These are phyloP conservation scores for Cryptoprocta ferox DNA, from an alignment of 2,797 vertebrate species.

Conservation along the genomic window DNA sequence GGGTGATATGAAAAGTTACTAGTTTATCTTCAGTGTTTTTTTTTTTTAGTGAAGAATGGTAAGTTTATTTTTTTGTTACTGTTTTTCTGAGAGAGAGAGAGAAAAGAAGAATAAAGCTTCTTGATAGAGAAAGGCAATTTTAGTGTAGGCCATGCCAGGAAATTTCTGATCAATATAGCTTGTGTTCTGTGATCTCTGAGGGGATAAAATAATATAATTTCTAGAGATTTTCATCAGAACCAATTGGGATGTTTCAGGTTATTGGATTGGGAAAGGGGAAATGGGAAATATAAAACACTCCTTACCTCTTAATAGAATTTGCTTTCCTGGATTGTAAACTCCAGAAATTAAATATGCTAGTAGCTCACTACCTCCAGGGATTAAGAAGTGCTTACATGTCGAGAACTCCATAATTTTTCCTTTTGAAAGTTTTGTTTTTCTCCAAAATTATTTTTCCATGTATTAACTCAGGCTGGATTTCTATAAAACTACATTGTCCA, in stretches of 20 bases:
- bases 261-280: neutral
- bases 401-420: neutral
- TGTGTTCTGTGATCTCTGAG: neutral
- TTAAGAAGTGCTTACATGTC: neutral
- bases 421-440: slow-evolving; percentile 5
- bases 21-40: neutral
- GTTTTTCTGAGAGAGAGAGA: neutral
- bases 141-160: neutral
- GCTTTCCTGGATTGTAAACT: neutral
- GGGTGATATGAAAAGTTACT: neutral
- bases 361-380: neutral
- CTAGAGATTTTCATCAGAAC: neutral
- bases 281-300: neutral
- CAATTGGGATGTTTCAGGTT: neutral
- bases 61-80: neutral
- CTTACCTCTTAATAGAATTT: neutral
- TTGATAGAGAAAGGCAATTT: neutral
- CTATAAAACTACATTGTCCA: neutral
- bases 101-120: neutral
- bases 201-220: neutral
- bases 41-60: neutral
- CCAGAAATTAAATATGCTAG: neutral
- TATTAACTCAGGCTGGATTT: neutral
- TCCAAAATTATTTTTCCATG: neutral
- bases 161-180: neutral